Base-by-base conservation (phyloP, 2,888 invertebrate species). In the Idaea dimidiata region DNA sequence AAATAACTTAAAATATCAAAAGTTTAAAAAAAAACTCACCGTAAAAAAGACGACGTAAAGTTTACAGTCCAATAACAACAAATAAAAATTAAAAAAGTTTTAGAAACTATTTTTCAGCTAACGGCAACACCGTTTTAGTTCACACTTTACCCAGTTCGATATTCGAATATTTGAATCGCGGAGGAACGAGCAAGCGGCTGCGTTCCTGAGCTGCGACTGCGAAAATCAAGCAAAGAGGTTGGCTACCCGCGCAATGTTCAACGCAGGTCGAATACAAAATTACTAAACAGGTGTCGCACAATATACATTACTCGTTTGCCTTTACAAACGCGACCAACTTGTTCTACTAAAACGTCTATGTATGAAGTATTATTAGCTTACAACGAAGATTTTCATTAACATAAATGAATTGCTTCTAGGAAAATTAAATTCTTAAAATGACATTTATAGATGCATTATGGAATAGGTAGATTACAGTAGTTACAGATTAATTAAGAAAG, bases 151-250 rank as follows among this genome's bases (percentile, higher is more conserved):
- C 79, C 74, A 66, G 72, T 74, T 78, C 74, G 78, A 68, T 69
- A 67, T 70, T 78, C 71, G 69, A 72, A 70, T 71, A 69, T 69
- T 69, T 62, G 67, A 31, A 60, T 65, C 62, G 66, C 65, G 60
- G 67, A 61, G 75, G 75, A 75, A 78, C 79, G 79, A 75, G 73
- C 88, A 87, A 79, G 83, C 77, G 78, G 78, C 80, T 75, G 75
- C 87, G 85, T 81, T 81, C 86, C 82, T 80, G 82, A 83, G 81
- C 83, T 82, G 78, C 84, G 86, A 91, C 91, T 91, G 89, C 76
- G 78, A 72, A 66, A 65, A 66, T 72, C 69, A 69, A 65, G 66
- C 62, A 67, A 65, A 70, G 67, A 72, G 68, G 86, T 82, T 79
- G 84, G 80, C 85, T 87, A 87, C 84, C 86, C 87, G 81, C 82